Base-by-base conservation (phyloP, 1,140 invertebrate genomes). In the Meloidogyne chitwoodi region DNA sequence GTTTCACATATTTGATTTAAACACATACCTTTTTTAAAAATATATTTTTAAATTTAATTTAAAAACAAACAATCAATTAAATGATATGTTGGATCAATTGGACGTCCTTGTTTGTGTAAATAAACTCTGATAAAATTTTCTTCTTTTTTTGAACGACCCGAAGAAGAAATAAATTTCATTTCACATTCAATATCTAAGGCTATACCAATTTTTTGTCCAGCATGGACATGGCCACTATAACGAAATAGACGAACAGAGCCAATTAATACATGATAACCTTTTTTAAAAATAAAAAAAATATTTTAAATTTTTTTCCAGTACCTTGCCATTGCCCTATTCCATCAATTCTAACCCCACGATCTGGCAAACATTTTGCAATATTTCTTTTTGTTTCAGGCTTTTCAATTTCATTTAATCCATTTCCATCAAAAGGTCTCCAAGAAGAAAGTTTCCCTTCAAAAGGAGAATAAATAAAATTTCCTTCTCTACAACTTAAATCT, bases 1-100 rank as follows among this genome's bases (percentile, higher is more conserved):
- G 86, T 85, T 70, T 87, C 86, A 66, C 85, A 86, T 26, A 86
- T 87, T 71, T 87, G 86, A 16, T 86, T 86, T 16, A 85, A 87
- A 65, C 85, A 86, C 83, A 87, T 86, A 71, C 84, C 84, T 85
- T 63, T 80, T 81, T 19, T 12, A 12, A 24, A 24, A 26, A 31
- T 26, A 26, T 24, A 8, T 64, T 64, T 64, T 24, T 27, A 29
- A 41, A 19, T 64, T 62, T 24, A 38, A 12, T 3, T 48, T 22
- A 41, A 56, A n/a, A 56, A 56, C 74, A 78, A 63, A 85, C 85
- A 86, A 73, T 87, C 81, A 63, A 81, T 81, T 38, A 86, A 77
- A 77, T 87, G 85, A 69, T 83, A 66, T 8, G 86, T 86, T 19
- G 83, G 81, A 71, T 86, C 86, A 61, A 86, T 77, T 4, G 75